Conservation (phyloP, 2,113 vertebrate genomes). For the Corythornis vintsioides region DNA sequence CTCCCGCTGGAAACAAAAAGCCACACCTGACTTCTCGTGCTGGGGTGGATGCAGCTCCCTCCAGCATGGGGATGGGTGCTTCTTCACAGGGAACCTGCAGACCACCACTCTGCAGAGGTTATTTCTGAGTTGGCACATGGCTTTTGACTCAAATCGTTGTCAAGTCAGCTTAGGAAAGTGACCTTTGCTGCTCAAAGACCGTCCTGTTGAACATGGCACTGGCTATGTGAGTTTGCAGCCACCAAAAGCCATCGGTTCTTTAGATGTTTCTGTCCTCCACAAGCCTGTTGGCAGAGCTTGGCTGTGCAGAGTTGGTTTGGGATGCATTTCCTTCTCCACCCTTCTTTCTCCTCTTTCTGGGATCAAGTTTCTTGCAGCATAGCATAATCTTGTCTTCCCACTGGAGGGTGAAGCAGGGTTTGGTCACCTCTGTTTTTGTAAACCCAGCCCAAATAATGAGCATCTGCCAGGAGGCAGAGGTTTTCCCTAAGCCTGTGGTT, state of each 20-base stretch:
- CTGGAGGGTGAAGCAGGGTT: not conserved
- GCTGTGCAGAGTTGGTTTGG: not conserved
- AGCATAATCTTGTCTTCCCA: not conserved
- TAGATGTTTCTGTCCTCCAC: not conserved
- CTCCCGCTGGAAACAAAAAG: not conserved
- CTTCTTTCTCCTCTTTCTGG: not conserved
- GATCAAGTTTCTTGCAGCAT: not conserved
- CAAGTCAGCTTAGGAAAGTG: not conserved
- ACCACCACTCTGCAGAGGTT: not conserved
- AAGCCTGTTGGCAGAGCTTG: not conserved
- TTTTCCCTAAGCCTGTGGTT: not conserved
- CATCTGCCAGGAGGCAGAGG: not conserved
- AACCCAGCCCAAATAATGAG: not conserved
- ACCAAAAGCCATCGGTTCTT: not conserved
- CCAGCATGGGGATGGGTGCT: not conserved
- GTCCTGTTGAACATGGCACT: rapidly evolving
- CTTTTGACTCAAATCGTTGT: not conserved
- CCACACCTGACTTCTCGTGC: rapidly evolving
- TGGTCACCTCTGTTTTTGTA: not conserved
- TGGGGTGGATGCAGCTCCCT: not conserved
- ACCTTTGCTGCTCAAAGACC: rapidly evolving
- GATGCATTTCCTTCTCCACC: not conserved
- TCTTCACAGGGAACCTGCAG: not conserved
- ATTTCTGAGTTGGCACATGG: rapidly evolving
- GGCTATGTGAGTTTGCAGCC: not conserved